Evolutionary conservation across 2,113 vertebrate species (phyloP).

Genomic region (Corydoras maculifer): DNA sequence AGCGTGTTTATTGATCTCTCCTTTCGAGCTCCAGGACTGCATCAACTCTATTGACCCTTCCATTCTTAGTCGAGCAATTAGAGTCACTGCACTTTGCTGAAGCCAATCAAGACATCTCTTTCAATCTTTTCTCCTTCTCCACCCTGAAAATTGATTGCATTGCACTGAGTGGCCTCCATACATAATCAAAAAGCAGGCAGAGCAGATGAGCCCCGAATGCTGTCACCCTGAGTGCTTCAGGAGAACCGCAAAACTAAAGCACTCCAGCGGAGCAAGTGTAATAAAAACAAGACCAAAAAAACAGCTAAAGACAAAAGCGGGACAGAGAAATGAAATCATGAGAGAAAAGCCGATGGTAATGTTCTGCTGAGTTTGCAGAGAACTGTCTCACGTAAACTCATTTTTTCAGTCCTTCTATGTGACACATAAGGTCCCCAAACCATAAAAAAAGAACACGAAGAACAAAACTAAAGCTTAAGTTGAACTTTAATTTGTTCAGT

Average conservation of each 20-base stretch:
- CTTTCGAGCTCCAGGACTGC: not conserved
- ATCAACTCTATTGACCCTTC: constrained; percentile 31
- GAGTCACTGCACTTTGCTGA: constrained; percentile 18
- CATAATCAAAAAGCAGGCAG: constrained; percentile 36
- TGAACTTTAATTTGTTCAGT: not conserved
- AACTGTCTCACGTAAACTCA: not conserved
- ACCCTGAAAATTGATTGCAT: constrained; percentile 42
- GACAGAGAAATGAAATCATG: constrained; percentile 10
- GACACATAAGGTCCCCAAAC: not conserved
- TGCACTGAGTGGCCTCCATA: constrained; percentile 32
- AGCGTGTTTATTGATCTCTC: constrained; percentile 16
- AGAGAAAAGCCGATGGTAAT: not conserved
- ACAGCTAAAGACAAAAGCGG: constrained; percentile 1
- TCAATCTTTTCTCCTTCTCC: constrained; percentile 20
- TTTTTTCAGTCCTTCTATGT: not conserved
- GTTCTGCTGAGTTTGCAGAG: constrained; percentile 7
- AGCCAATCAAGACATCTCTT: constrained; percentile 26
- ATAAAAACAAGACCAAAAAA: not conserved
- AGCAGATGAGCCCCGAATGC: constrained; percentile 18
- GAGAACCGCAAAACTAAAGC: constrained; percentile 13
- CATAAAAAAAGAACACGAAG: not conserved
- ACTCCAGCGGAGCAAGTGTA: constrained; percentile 3
- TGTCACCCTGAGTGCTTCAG: constrained; percentile 20
- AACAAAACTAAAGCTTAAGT: not conserved
- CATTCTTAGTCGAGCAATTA: constrained; percentile 34